Evolutionary conservation across 2,797 vertebrate genomes (phyloP).

Genomic region (Danio albolineatus): DNA sequence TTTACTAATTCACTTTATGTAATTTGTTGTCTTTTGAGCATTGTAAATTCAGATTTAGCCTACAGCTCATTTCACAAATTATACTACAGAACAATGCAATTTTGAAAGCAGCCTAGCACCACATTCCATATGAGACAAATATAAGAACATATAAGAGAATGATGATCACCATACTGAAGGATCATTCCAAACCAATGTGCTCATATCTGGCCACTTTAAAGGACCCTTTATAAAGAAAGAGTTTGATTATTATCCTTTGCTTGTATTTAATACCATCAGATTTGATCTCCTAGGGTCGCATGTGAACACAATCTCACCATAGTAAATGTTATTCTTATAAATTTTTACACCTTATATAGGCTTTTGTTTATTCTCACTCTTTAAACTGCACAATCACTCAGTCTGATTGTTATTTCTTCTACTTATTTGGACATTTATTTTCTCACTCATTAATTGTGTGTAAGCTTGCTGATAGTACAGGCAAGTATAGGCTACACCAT

Average conservation of each 20-base stretch:
- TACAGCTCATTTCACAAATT: too few relatives aligned
- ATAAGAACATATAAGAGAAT: background rate
- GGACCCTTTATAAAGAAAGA: background rate
- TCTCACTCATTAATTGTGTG: background rate
- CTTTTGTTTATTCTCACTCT: background rate
- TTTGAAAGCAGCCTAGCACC: too few relatives aligned
- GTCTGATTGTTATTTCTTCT: background rate
- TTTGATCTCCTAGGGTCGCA: background rate
- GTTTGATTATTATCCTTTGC: background rate
- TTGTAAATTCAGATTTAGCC: too few relatives aligned
- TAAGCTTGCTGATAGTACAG: background rate
- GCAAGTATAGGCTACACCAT: background rate
- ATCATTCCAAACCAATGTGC: background rate
- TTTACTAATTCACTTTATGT: too few relatives aligned
- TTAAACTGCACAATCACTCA: background rate
- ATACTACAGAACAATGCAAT: too few relatives aligned
- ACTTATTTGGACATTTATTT: background rate
- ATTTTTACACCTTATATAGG: background rate
- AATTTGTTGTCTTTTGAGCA: too few relatives aligned
- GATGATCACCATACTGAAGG: background rate
- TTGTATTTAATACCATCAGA: too few relatives aligned
- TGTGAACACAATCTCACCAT: too few relatives aligned
- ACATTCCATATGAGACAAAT: background rate
- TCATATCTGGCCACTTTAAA: background rate
- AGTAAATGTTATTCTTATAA: too few relatives aligned